These are phyloP conservation scores for Sebastolobus altivelis DNA, from an alignment of 2,797 vertebrate genomes.

Conservation along the genomic window DNA sequence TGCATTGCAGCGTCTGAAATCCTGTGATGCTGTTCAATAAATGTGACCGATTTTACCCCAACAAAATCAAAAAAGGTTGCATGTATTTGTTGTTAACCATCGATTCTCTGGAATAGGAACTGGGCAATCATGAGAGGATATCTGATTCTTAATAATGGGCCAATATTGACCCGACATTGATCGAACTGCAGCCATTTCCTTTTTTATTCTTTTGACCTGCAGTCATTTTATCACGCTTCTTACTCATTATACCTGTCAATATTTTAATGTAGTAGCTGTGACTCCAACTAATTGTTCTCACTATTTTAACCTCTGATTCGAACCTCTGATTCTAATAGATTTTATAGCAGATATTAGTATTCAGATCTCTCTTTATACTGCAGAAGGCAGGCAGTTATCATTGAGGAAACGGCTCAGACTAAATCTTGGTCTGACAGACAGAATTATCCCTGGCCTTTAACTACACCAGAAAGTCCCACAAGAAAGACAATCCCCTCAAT, in stretches of 20 bases:
- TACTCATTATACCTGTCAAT: neutral
- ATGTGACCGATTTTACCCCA: neutral
- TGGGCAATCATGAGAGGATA: neutral
- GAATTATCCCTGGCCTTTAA: constrained; percentile 20
- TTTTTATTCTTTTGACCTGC: neutral
- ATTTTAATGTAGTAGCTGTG: neutral
- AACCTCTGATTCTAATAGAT: neutral
- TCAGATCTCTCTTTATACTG: neutral
- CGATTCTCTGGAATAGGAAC: neutral
- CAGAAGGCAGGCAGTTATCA: neutral
- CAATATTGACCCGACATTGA: neutral
- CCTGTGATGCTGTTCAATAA: neutral
- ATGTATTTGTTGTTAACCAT: neutral
- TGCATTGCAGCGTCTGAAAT: neutral
- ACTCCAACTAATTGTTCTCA: neutral
- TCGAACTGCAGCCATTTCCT: neutral
- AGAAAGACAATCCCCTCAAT: neutral
- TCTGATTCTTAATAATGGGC: neutral
- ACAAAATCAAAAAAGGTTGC: neutral
- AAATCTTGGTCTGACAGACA: constrained; percentile 5
- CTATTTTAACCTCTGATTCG: neutral
- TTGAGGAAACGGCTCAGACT: neutral
- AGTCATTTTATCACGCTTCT: neutral
- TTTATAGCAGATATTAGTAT: constrained; percentile 15
- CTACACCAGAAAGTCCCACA: neutral